Evolutionary conservation across 2,797 vertebrate species (phyloP).

Genomic region (Cheirogaleus major): DNA sequence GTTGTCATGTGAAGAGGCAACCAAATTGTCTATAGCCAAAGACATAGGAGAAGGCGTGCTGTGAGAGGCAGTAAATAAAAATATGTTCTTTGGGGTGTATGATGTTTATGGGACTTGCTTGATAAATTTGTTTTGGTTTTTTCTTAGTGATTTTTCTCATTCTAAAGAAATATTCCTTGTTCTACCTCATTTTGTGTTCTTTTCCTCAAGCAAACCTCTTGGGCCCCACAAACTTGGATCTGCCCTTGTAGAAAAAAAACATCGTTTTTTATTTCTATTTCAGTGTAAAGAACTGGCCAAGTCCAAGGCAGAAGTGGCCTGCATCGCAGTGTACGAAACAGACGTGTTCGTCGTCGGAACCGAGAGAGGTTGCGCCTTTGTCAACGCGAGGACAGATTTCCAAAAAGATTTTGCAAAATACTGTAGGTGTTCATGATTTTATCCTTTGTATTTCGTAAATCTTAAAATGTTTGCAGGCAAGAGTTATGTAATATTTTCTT

Average conservation of each 20-base stretch:
- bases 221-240: background rate
- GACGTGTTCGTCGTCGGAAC: slow-evolving; percentile 87
- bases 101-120: background rate
- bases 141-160: background rate
- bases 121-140: background rate
- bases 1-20: background rate
- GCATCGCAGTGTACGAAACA: slow-evolving; percentile 87
- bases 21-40: background rate
- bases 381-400: slow-evolving; percentile 85
- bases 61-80: background rate
- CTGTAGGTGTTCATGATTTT: slow-evolving; percentile 83
- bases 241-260: background rate
- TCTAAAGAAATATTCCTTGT: background rate
- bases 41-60: background rate
- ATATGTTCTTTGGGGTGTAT: background rate
- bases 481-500: background rate
- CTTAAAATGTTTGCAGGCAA: background rate
- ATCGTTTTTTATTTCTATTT: slow-evolving; percentile 49
- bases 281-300: slow-evolving; percentile 90
- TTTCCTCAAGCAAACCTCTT: background rate
- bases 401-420: slow-evolving; percentile 88
- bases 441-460: background rate
- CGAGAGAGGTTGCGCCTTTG: slow-evolving; percentile 86
- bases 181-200: background rate
- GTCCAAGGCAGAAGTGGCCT: slow-evolving; percentile 89